phyloP scores from a whole-genome alignment of 92 coral and sea anemone species.

The Scolanthus callimorphus region DNA sequence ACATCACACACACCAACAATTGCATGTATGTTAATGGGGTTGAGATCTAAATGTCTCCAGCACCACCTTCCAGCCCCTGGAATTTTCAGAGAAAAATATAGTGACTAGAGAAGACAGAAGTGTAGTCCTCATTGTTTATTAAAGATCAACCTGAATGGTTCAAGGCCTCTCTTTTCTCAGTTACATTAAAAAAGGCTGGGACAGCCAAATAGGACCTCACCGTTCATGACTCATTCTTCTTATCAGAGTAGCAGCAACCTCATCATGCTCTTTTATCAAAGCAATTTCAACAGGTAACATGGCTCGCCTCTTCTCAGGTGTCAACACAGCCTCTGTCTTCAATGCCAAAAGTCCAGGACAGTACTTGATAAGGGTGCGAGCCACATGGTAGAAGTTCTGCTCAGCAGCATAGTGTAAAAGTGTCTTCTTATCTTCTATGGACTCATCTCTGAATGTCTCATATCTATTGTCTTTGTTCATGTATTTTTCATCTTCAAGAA shows the following conservation, averaged over 20 bases:
- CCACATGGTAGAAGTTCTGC: conserved; percentile 55
- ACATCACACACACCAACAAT: no score
- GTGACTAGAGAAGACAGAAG: no score
- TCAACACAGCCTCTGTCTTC: conserved; percentile 61
- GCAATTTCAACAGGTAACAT: conserved; percentile 77
- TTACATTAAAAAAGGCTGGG: no score
- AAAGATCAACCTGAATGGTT: no score
- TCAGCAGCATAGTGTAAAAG: conserved; percentile 77
- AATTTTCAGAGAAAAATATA: no score
- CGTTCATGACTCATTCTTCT: conserved; percentile 76
- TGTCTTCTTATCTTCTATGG: conserved; percentile 39
- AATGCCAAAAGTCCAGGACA: conserved; percentile 81
- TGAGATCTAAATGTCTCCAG: no score
- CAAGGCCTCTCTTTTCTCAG: no score
- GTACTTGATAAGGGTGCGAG: conserved; percentile 54
- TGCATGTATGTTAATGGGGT: no score
- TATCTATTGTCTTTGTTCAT: conserved; percentile 67
- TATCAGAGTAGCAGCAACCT: conserved; percentile 62
- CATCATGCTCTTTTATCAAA: conserved; percentile 55
- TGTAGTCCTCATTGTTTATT: no score
- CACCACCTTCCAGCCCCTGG: no score
- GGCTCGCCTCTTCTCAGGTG: conserved; percentile 62
- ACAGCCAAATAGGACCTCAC: no score
- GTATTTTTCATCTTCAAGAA: conserved; percentile 52
- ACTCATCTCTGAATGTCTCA: conserved; percentile 64